Evolutionary conservation across 2,113 vertebrate genomes (phyloP), one percentile per base, ranked within the genome.

Genomic region (Rhinichthys klamathensis): DNA sequence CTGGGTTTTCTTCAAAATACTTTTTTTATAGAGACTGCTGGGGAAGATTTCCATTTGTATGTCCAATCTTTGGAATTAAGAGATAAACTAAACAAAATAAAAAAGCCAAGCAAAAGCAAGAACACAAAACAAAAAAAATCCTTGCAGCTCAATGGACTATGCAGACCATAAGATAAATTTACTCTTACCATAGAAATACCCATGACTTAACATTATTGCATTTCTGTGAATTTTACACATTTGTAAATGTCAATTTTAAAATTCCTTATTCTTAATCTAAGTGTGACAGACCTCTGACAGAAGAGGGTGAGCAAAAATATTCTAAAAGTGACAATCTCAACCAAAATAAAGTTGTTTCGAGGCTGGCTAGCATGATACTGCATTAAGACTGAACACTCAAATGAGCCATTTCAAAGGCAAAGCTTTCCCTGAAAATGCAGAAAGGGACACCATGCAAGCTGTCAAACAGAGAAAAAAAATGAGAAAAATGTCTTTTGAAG

Each of bases 351-450:
- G 49, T 58, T 41, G 35, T 78, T 60, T 58, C 9, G 10, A 11
- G 30, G 21, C 21, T 11, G 3, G 51, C 27, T 18, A 54, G 38
- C 21, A 23, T 9, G 21, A 41, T 23, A 18, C 35, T 2, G 1
- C 18, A 16, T 44, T n/a, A 56, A 56, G 18, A 23, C 2, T 8
- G 16, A 70, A 41, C 32, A 18, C 9, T 41, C 41, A 41, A 49
- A 77, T 21, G 8, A 56, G 18, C 56, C 21, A 78, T 78, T 77
- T 78, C 51, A 78, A n/a, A 32, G 11, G 27, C 75, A 58, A 78
- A 78, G 0, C 10, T 21, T 35, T 78, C 51, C 11, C 10, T 78
- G 11, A 78, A 58, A 23, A 58, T 1, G 6, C 10, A 35, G 11
- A 58, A 58, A 58, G 51, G 11, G 51, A 30, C 8, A 32, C 23